Conservation (phyloP, 2,797 vertebrate species). For the Tenualosa ilisha region DNA sequence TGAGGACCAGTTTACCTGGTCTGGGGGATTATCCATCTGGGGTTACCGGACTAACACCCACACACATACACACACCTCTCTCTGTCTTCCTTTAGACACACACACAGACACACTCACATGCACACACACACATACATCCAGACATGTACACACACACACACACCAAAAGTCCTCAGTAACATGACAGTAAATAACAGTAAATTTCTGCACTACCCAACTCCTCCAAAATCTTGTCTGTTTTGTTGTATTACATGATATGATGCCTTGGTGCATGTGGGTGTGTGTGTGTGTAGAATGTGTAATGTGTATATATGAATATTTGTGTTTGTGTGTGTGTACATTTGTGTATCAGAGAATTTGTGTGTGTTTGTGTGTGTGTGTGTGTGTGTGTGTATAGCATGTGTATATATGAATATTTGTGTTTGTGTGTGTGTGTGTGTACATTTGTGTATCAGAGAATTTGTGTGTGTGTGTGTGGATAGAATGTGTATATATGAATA, state of each 20-base stretch:
- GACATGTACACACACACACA: neutral
- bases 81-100: neutral
- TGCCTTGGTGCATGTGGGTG: neutral
- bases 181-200: too few species aligned
- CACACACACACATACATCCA: conserved; percentile 55
- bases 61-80: conserved; percentile 54
- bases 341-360: too few species aligned
- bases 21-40: conserved; percentile 78
- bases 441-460: too few species aligned
- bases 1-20: conserved; percentile 80
- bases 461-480: too few species aligned
- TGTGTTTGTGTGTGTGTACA: neutral
- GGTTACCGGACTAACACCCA: conserved; percentile 66
- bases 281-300: neutral
- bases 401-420: too few species aligned
- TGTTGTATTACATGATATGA: neutral
- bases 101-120: conserved; percentile 39
- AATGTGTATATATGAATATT: too few species aligned
- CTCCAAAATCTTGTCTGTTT: neutral
- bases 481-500: too few species aligned
- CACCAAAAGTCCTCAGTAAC: too few species aligned
- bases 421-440: neutral
- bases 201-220: neutral
- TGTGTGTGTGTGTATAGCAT: neutral
- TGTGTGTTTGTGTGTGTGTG: conserved; percentile 1